phyloP scores from a whole-genome alignment of 2,797 vertebrate species.

The Discoglossus pictus region DNA sequence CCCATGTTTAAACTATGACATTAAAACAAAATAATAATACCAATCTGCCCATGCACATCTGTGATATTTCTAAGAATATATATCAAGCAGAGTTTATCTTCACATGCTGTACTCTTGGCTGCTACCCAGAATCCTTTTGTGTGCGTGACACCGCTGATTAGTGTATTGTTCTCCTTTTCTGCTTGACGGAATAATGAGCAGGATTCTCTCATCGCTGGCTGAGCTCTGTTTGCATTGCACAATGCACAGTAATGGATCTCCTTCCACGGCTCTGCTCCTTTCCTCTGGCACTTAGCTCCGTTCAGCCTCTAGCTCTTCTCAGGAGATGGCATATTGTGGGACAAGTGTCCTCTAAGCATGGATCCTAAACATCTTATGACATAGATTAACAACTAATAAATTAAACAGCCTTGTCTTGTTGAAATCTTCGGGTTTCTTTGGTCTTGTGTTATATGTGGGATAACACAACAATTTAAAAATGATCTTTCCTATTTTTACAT shows the following conservation, averaged over 20 bases:
- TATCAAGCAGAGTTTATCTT: conserved; percentile 1
- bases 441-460: too few relatives aligned
- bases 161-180: conserved; percentile 37
- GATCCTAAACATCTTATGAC: too few relatives aligned
- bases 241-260: conserved; percentile 42
- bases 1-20: too few relatives aligned
- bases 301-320: neutral
- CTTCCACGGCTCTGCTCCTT: conserved; percentile 19
- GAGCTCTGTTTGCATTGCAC: conserved; percentile 33
- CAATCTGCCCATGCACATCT: neutral
- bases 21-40: too few relatives aligned
- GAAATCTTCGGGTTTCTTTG: too few relatives aligned
- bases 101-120: conserved; percentile 18
- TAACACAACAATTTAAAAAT: too few relatives aligned
- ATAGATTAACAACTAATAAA: too few relatives aligned
- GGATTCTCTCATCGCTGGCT: conserved; percentile 30
- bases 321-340: conserved; percentile 10
- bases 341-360: conserved; percentile 31
- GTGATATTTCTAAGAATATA: conserved; percentile 22
- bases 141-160: conserved; percentile 38
- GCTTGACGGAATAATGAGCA: conserved; percentile 26
- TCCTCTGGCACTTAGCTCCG: conserved; percentile 18
- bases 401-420: too few relatives aligned
- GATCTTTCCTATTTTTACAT: too few relatives aligned
- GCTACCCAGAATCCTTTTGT: conserved; percentile 13